Conservation (phyloP, 2,113 vertebrate genomes). For the Charadrius vociferus region DNA sequence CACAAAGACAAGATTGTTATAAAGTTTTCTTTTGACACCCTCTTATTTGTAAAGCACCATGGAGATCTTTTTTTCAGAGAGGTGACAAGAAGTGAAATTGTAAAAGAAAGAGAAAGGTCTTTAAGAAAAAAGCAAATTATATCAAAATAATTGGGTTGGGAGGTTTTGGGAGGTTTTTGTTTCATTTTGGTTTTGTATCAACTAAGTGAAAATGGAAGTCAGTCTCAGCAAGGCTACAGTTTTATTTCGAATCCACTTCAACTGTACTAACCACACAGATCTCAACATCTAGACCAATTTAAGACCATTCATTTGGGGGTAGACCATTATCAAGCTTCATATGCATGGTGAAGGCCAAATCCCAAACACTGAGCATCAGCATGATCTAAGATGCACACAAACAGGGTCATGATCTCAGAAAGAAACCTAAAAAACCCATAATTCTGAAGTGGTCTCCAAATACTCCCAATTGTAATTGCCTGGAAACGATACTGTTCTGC, state of each 20-base stretch:
- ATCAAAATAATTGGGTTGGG: neutral
- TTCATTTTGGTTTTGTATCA: neutral
- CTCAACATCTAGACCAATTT: neutral
- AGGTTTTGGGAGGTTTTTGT: neutral
- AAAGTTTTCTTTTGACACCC: neutral
- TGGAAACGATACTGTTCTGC: neutral
- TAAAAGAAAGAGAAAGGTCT: neutral
- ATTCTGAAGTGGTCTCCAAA: neutral
- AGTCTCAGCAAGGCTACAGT: neutral
- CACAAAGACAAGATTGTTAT: neutral
- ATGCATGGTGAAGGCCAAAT: neutral
- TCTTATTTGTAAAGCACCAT: neutral
- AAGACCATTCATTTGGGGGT: neutral
- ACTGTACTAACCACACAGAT: neutral
- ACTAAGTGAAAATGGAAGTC: neutral
- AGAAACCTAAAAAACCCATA: neutral
- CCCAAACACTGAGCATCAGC: neutral
- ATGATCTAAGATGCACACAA: neutral
- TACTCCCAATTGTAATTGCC: neutral
- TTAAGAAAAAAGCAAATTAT: neutral
- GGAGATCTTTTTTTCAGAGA: neutral
- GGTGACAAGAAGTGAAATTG: neutral
- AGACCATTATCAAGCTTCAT: neutral
- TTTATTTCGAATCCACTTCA: neutral
- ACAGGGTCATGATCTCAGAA: neutral